phyloP scores from a whole-genome alignment of 2,888 invertebrate species.

The Artemia sp. region DNA sequence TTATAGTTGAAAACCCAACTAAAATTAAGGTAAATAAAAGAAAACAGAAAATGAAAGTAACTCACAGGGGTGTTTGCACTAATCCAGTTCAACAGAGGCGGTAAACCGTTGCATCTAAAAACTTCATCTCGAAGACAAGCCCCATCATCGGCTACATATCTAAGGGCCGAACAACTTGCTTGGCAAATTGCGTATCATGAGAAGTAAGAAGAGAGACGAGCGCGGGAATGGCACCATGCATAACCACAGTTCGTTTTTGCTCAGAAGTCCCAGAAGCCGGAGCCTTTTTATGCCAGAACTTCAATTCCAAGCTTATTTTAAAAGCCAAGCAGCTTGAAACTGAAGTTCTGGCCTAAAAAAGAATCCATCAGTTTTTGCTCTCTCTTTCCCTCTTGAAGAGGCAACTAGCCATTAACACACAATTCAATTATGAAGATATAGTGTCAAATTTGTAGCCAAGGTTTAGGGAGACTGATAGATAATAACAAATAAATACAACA shows the following conservation, averaged over 20 bases:
- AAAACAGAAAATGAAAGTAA: slow-evolving; percentile 20
- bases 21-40: too few species aligned
- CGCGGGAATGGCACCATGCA: slow-evolving; percentile 66
- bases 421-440: too few species aligned
- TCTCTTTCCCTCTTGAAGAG: too few species aligned
- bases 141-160: slow-evolving; percentile 88
- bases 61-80: slow-evolving; percentile 39
- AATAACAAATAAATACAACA: too few species aligned
- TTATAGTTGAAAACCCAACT: too few species aligned
- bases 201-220: slow-evolving; percentile 55
- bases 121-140: slow-evolving; percentile 62
- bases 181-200: slow-evolving; percentile 47
- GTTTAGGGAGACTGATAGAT: too few species aligned
- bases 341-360: slow-evolving; percentile 50
- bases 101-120: slow-evolving; percentile 50
- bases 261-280: slow-evolving; percentile 58
- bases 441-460: too few species aligned
- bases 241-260: slow-evolving; percentile 72
- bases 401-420: too few species aligned
- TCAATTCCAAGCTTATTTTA: too few species aligned
- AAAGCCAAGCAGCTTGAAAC: slow-evolving; percentile 92
- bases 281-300: too few species aligned
- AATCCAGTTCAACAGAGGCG: slow-evolving; percentile 48
- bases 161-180: slow-evolving; percentile 90
- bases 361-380: too few species aligned